phyloP scores from a whole-genome alignment of 2,888 invertebrate species.

The Hoplodrina blanda region DNA sequence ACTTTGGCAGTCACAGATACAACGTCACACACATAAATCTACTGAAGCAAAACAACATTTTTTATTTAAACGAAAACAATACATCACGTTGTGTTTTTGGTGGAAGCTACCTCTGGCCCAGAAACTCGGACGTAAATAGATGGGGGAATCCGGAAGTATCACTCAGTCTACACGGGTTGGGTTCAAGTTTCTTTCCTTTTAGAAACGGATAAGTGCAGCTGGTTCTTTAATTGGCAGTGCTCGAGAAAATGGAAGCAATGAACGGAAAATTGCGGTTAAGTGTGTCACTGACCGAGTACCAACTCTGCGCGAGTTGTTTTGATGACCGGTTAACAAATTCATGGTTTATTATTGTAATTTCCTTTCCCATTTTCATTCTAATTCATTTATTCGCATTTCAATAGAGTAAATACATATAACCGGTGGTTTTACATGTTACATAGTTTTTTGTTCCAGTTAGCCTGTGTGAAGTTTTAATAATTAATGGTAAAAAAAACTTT shows the following conservation, averaged over 20 bases:
- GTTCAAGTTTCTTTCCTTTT: conserved; percentile 39
- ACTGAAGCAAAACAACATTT: conserved; percentile 16
- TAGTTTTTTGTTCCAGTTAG: no score
- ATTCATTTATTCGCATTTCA: no score
- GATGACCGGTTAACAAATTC: conserved; percentile 19
- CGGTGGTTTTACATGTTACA: no score
- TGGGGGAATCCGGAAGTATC: conserved; percentile 29
- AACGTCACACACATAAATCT: conserved; percentile 36
- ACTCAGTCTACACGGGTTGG: conserved; percentile 3
- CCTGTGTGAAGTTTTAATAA: no score
- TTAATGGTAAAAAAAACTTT: no score
- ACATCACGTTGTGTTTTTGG: neutral
- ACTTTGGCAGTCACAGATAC: conserved; percentile 27
- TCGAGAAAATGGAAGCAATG: conserved; percentile 38
- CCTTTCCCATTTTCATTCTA: neutral
- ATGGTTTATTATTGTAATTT: conserved; percentile 16
- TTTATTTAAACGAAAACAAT: conserved; percentile 24
- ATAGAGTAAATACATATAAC: no score
- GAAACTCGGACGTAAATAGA: conserved; percentile 37
- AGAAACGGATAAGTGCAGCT: conserved; percentile 26
- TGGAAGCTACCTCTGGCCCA: conserved; percentile 33
- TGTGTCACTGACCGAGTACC: conserved; percentile 49
- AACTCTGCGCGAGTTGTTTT: conserved; percentile 24
- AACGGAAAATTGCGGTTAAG: conserved; percentile 35
- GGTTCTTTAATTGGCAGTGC: conserved; percentile 28